Percentiles rank a stretch among this genome's conserved stretches.
Conservation (phyloP, 2,797 vertebrate genomes). For the Leptodactylus fallax region DNA sequence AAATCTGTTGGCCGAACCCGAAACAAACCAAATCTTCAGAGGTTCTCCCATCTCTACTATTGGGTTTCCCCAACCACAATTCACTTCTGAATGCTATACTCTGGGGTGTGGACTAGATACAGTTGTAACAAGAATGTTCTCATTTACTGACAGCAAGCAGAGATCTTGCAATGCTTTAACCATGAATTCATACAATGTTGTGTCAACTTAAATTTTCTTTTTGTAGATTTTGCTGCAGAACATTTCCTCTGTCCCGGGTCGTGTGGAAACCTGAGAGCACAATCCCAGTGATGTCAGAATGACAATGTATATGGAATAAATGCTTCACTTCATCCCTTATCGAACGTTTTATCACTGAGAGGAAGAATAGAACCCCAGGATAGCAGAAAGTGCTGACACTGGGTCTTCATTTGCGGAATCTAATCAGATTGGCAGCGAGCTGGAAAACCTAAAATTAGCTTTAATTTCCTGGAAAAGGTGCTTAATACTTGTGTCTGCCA, state of each 20-base stretch:
- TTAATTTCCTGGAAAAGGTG: constrained; percentile 65
- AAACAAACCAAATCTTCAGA: too few relatives aligned
- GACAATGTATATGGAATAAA: background rate
- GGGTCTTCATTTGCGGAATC: constrained; percentile 66
- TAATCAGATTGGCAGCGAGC: constrained; percentile 67
- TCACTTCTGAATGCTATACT: background rate
- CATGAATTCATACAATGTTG: background rate
- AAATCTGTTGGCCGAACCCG: too few relatives aligned
- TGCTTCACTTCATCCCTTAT: constrained; percentile 23
- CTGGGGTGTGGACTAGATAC: background rate
- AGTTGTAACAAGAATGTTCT: too few relatives aligned
- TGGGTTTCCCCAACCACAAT: too few relatives aligned
- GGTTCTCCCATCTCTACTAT: too few relatives aligned
- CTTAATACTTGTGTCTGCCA: constrained; percentile 48
- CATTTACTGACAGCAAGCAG: background rate
- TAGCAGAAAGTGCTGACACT: constrained; percentile 63
- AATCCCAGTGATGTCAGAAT: constrained; percentile 5
- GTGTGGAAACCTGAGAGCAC: background rate
- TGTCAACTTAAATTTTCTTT: background rate
- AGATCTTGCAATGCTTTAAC: background rate
- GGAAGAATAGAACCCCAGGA: constrained; percentile 58
- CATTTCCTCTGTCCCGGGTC: too few relatives aligned
- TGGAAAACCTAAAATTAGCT: constrained; percentile 70
- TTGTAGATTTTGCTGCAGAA: too few relatives aligned
- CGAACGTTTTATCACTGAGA: constrained; percentile 64